Base-by-base conservation (phyloP, 2,888 invertebrate genomes). In the Epinotia demarniana region DNA sequence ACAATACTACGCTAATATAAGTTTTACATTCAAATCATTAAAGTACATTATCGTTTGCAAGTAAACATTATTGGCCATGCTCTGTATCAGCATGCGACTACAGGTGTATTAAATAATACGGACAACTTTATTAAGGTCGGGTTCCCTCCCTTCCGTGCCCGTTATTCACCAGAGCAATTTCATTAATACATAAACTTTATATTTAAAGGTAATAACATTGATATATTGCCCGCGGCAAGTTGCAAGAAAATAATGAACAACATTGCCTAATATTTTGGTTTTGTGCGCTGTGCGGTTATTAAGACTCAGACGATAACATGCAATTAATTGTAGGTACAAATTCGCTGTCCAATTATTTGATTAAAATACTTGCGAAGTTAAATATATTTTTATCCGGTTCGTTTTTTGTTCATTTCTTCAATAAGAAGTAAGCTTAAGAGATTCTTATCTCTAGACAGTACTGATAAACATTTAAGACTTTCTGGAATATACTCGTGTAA, bases 71-170 rank as follows among this genome's bases (percentile, higher is more conserved):
- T 19, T 68, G 18, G 19, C 27, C 4, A 33, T n/a, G 16, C 23
- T 39, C 13, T 12, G 16, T 57, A 39, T 68, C 33, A 43, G 16
- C 23, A 58, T 57, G 19, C 58, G 68, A 23, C 19, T 33, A 23
- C 23, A 3, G 49, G 19, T 46, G 74, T 69, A 62, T 69, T 74
- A 63, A 69, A 66, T 16, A 66, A 70, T 64, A 70, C 57, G 23
- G 27, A 46, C 58, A 60, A 60, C 16, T 63, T 70, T 64, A 70
- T 75, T 64, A 67, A 49, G 58, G 68, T 33, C 12, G 39, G 57
- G 27, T 57, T 57, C 46, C 57, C 62, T 57, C 46, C 57, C 62
- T 64, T 46, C 53, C 49, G 64, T 18, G 49, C 53, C 55, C 64
- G 49, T 73, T 53, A 69, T 57, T 63, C 23, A 46, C 18, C 11